phyloP scores from a whole-genome alignment of 2,113 vertebrate genomes.

The Cyanoliseus patagonus region DNA sequence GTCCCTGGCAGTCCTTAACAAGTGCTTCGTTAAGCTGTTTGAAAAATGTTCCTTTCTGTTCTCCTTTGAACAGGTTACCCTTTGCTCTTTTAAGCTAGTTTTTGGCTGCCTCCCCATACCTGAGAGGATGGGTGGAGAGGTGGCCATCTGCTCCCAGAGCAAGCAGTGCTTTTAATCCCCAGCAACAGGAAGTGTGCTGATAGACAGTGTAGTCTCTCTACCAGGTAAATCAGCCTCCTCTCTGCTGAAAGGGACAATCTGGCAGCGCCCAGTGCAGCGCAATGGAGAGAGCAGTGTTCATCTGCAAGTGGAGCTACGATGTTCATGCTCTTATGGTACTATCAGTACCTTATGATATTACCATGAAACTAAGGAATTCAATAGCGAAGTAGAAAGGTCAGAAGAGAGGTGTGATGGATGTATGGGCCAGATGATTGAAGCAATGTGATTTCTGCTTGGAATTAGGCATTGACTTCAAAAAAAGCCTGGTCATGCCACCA shows the following conservation, averaged over 20 bases:
- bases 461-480: background rate
- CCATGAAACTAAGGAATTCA: background rate
- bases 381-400: background rate
- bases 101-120: conserved; percentile 55
- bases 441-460: background rate
- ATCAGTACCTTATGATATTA: fast-evolving
- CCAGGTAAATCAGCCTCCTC: background rate
- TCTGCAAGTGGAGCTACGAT: fast-evolving
- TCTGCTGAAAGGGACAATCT: background rate
- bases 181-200: background rate
- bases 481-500: background rate
- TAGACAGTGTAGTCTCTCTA: background rate
- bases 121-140: conserved; percentile 57
- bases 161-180: background rate
- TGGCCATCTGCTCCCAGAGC: conserved; percentile 50
- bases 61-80: conserved; percentile 54
- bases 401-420: too few relatives aligned
- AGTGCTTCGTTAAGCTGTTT: conserved; percentile 58
- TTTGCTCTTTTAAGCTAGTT: conserved; percentile 52
- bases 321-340: fast-evolving
- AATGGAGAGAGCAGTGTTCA: background rate
- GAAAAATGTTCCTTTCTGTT: conserved; percentile 58
- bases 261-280: fast-evolving
- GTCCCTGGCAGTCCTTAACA: conserved; percentile 66
- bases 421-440: background rate